Evolutionary conservation across 2,888 invertebrate species (phyloP).

Genomic region (Stenotaenia linearis): DNA sequence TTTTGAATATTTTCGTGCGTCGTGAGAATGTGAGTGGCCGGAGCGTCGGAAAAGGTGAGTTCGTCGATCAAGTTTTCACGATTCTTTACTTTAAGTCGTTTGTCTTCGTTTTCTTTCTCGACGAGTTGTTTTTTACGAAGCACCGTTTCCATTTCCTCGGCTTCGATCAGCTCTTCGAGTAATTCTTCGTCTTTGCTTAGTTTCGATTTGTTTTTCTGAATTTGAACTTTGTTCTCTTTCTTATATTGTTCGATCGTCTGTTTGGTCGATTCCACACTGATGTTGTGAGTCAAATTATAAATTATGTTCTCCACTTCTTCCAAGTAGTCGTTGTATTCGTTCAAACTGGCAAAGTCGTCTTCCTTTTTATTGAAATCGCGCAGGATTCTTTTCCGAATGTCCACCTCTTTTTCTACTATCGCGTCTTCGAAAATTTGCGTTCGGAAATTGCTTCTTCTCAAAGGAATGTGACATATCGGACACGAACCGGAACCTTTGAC

Average conservation of each 20-base stretch:
- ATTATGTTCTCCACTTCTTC: conserved; percentile 91
- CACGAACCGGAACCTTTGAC: conserved; percentile 94
- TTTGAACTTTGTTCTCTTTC: conserved; percentile 66
- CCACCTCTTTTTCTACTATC: conserved; percentile 93
- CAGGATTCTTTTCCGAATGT: conserved; percentile 80
- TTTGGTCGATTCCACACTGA: conserved; percentile 81
- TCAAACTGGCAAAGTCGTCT: conserved; percentile 76
- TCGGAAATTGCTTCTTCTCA: conserved; percentile 83
- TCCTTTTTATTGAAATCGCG: conserved; percentile 91
- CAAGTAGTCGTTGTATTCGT: conserved; percentile 91
- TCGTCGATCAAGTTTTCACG: conserved; percentile 93
- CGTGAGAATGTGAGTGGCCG: conserved; percentile 80
- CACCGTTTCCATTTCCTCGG: conserved; percentile 59
- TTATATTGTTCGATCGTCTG: conserved; percentile 86
- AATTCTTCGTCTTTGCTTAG: conserved; percentile 70
- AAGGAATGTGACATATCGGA: conserved; percentile 83
- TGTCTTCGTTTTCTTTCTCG: conserved; percentile 60
- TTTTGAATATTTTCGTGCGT: conserved; percentile 63
- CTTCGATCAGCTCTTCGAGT: conserved; percentile 73
- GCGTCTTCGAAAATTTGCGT: conserved; percentile 95
- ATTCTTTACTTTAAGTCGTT: conserved; percentile 74
- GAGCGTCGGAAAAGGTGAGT: conserved; percentile 83
- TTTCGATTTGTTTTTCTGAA: conserved; percentile 56
- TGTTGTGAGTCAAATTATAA: conserved; percentile 81
- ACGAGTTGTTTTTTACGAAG: conserved; percentile 63